These are phyloP conservation scores for Macrotus californicus DNA, from an alignment of 2,113 vertebrate species.

Conservation along the genomic window DNA sequence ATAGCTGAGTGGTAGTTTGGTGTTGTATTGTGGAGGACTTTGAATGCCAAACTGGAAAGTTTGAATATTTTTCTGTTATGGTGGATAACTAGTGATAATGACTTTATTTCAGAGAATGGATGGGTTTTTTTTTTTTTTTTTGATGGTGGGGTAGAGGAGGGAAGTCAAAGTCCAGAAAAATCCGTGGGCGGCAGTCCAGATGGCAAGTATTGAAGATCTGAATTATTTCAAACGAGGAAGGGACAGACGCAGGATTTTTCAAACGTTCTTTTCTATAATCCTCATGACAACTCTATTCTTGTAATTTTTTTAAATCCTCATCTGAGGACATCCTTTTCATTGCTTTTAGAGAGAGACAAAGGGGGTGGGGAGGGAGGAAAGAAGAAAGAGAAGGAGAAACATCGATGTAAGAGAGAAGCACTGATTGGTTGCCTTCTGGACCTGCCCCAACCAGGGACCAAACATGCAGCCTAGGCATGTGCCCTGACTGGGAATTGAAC, in stretches of 20 bases:
- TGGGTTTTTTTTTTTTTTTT: neutral
- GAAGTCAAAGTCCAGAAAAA: neutral
- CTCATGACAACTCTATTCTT: neutral
- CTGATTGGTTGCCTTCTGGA: no score
- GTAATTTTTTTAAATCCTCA: neutral
- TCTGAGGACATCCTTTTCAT: no score
- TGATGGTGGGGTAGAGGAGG: neutral
- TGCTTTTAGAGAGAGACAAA: no score
- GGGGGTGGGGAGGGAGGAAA: no score
- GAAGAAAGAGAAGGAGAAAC: no score
- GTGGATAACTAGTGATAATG: neutral
- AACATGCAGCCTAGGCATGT: no score
- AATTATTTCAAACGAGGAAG: slow-evolving; percentile 2
- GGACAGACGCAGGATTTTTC: neutral
- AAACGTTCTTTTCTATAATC: neutral
- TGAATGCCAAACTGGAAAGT: neutral
- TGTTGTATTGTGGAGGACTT: neutral
- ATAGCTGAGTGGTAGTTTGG: neutral
- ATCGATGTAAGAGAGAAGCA: no score
- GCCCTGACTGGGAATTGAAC: no score
- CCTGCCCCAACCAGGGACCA: no score
- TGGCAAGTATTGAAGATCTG: neutral
- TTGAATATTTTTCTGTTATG: neutral
- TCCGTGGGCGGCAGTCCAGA: neutral
- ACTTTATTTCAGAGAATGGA: neutral